Conservation (phyloP, 2,888 invertebrate species). For the Brenthis daphne region DNA sequence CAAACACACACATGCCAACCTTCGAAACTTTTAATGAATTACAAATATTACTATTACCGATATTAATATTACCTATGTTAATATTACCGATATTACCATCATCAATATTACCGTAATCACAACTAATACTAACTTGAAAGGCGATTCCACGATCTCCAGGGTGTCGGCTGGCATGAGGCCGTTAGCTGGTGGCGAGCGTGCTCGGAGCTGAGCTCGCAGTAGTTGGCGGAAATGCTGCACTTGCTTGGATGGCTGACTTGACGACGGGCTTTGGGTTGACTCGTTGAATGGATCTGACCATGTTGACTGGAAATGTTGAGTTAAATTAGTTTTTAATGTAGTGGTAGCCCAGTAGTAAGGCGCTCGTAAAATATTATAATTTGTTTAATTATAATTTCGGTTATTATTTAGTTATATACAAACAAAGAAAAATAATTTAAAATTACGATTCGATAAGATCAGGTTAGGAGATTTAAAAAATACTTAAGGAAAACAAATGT, state of each 20-base stretch:
- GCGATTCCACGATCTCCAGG: slow-evolving; percentile 66
- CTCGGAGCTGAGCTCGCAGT: slow-evolving; percentile 55
- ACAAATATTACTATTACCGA: too few species aligned
- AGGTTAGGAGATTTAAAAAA: too few species aligned
- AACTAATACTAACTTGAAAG: slow-evolving; percentile 65
- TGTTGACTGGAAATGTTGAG: slow-evolving; percentile 37
- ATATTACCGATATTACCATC: too few species aligned
- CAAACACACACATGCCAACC: too few species aligned
- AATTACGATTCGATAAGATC: too few species aligned
- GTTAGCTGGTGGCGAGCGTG: slow-evolving; percentile 34
- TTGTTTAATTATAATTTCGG: too few species aligned
- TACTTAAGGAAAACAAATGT: too few species aligned
- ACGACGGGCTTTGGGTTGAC: slow-evolving; percentile 63
- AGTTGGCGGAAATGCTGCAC: slow-evolving; percentile 67
- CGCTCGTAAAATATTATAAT: too few species aligned
- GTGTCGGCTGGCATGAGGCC: slow-evolving; percentile 49
- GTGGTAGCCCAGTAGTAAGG: too few species aligned
- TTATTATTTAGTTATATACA: neutral
- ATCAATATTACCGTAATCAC: neutral
- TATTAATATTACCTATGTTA: too few species aligned
- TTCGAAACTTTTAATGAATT: too few species aligned
- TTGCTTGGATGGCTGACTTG: slow-evolving; percentile 73
- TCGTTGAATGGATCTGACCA: slow-evolving; percentile 64
- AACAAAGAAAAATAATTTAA: too few species aligned
- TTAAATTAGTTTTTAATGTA: neutral